phyloP scores from a whole-genome alignment of 2,888 invertebrate species.

The Dynastes grantii region DNA sequence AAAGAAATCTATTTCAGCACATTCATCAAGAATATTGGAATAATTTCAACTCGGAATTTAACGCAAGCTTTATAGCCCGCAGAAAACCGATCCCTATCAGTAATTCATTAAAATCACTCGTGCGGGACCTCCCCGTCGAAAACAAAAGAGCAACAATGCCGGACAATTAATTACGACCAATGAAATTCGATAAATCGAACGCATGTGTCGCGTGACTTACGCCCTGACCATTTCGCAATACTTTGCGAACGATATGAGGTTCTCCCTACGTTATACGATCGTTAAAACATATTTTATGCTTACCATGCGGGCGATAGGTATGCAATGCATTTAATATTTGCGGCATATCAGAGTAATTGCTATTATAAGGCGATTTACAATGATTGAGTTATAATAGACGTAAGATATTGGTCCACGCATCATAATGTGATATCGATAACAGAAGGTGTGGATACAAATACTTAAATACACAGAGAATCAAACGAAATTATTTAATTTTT shows the following conservation, averaged over 20 bases:
- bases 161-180: constrained; percentile 25
- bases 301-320: not conserved
- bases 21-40: too few relatives aligned
- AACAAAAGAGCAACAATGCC: constrained; percentile 13
- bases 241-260: not conserved
- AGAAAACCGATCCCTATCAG: too few relatives aligned
- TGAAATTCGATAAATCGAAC: constrained; percentile 28
- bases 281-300: not conserved
- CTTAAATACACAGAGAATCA: too few relatives aligned
- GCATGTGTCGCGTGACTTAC: not conserved
- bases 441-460: not conserved
- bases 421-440: not conserved
- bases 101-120: constrained; percentile 5
- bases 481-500: too few relatives aligned
- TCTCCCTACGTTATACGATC: not conserved
- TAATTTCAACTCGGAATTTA: too few relatives aligned
- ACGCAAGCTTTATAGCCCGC: too few relatives aligned
- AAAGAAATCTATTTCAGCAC: too few relatives aligned
- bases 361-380: not conserved
- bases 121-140: constrained; percentile 25
- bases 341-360: not conserved
- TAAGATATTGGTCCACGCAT: not conserved
- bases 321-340: not conserved
- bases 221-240: not conserved
- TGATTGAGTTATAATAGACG: constrained; percentile 10